These are phyloP conservation scores for Atrina japonica DNA, from an alignment of 2,888 invertebrate genomes.

Conservation along the genomic window DNA sequence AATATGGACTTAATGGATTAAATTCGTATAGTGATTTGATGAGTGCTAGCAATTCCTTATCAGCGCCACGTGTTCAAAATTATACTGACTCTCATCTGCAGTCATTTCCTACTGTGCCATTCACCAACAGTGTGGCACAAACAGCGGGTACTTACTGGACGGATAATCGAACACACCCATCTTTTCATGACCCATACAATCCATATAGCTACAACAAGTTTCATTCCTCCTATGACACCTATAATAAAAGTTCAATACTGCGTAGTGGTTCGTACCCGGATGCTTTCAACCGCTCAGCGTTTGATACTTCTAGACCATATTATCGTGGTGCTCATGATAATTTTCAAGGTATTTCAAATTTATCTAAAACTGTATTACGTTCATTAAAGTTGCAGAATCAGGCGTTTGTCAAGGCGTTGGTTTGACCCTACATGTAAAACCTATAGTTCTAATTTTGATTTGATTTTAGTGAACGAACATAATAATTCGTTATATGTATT, in stretches of 20 bases:
- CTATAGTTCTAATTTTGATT: not conserved
- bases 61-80: conserved; percentile 48
- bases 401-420: no score
- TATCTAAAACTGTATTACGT: conserved; percentile 20
- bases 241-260: conserved; percentile 62
- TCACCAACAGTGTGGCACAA: conserved; percentile 54
- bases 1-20: conserved; percentile 63
- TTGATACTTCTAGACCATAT: conserved; percentile 61
- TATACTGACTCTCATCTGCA: conserved; percentile 60
- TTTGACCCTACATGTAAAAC: not conserved
- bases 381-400: not conserved
- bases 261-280: conserved; percentile 62
- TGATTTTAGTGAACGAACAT: no score
- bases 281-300: conserved; percentile 56
- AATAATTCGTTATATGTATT: no score
- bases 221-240: conserved; percentile 60
- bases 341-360: conserved; percentile 63
- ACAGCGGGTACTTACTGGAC: conserved; percentile 60
- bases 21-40: conserved; percentile 68
- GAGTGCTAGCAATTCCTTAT: conserved; percentile 49
- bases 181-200: conserved; percentile 60
- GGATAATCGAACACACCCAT: conserved; percentile 55
- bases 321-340: conserved; percentile 64
- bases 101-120: conserved; percentile 56
- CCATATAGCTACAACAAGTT: conserved; percentile 63